Base-by-base conservation (phyloP, 2,797 vertebrate genomes). In the Gymnopithys bicolor region DNA sequence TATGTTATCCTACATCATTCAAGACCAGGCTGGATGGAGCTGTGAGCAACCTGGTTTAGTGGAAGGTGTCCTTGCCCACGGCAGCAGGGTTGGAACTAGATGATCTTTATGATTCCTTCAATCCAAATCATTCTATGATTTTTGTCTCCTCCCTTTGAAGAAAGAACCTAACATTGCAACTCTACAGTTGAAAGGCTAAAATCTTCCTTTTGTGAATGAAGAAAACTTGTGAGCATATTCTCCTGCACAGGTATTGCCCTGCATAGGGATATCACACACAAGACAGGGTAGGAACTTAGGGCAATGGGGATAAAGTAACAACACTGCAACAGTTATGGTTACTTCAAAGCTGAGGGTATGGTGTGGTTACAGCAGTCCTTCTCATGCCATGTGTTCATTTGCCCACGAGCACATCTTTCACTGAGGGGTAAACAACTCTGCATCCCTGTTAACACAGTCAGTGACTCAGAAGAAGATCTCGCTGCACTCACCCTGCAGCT, bases 381-480 rank as follows among this genome's bases (percentile, higher is more conserved):
- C 39, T 28, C 67, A 52, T 39, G 30, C 24, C 9, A 0, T 70
- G 66, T 58, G 37, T 59, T 78, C 39, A 66, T 53, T 45, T 66
- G 66, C 51, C 88, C 67, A 81, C 23, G 13, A 53, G 33, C 6
- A 28, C 33, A 35, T 75, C 62, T 78, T 83, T 28, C 62, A 88
- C 16, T 16, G 39, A 74, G 48, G 48, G 33, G 32, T 70, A 88
- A 90, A 91, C 79, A 85, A 6, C 56, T 56, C 64, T 79, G 39
- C 55, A 39, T 23, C 9, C 0, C 0, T 67, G 43, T 59, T 92
- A 81, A 68, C 56, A 32, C 24, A 85, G 48, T 68, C 90, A 79
- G 59, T 77, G 71, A 60, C 73, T 91, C 88, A 87, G 43, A 86
- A 84, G 69, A 27, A 73, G 70, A 63, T 78, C 67, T 52, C 52